These are phyloP conservation scores for Drosophila leontia DNA, from an alignment of 1,140 invertebrate species.

Conservation along the genomic window DNA sequence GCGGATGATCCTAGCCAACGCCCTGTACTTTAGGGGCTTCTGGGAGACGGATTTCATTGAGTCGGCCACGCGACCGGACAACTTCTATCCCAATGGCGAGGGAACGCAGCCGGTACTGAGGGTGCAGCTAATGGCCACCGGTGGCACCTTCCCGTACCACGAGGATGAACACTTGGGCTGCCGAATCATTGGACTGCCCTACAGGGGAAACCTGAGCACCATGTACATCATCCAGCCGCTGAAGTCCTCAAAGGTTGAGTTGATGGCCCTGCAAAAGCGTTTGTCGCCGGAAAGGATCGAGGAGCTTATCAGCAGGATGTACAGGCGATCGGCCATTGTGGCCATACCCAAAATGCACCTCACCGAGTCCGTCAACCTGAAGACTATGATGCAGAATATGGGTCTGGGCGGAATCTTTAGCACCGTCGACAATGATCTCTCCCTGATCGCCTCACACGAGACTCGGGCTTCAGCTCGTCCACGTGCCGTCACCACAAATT, in stretches of 20 bases:
- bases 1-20: constrained; percentile 89
- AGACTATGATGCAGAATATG: constrained; percentile 85
- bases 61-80: constrained; percentile 85
- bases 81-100: constrained; percentile 85
- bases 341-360: constrained; percentile 89
- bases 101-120: constrained; percentile 85
- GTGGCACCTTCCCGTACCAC: constrained; percentile 75
- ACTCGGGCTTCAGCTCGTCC: no score
- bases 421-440: constrained; percentile 86
- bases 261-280: constrained; percentile 85
- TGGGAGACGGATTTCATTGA: constrained; percentile 90
- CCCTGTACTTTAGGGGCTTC: constrained; percentile 91
- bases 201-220: constrained; percentile 87
- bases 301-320: constrained; percentile 86
- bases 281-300: constrained; percentile 86
- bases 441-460: constrained; percentile 84
- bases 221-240: constrained; percentile 91
- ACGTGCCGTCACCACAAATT: neutral
- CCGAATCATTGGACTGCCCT: constrained; percentile 90
- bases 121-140: constrained; percentile 89
- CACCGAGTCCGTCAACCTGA: constrained; percentile 86
- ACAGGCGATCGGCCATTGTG: constrained; percentile 85
- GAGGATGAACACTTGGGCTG: constrained; percentile 79
- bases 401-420: constrained; percentile 88
- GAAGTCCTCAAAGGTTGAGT: constrained; percentile 84